phyloP scores from a whole-genome alignment of 2,797 vertebrate genomes.

The Neosalanx taihuensis region DNA sequence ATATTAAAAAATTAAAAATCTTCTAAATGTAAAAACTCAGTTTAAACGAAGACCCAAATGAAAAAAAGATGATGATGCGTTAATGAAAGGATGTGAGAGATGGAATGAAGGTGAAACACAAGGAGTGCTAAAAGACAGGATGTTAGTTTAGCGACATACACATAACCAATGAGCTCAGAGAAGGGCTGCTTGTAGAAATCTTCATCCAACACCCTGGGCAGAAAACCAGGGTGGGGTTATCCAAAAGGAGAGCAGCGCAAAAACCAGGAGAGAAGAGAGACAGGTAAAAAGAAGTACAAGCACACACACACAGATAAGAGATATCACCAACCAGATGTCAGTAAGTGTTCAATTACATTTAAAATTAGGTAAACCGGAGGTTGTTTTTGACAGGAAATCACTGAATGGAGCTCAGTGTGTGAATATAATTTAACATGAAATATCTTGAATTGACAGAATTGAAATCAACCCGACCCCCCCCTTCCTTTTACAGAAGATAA shows the following conservation, averaged over 20 bases:
- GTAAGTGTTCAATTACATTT: background rate
- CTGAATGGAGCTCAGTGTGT: background rate
- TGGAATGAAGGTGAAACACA: constrained; percentile 35
- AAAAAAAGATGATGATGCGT: constrained; percentile 28
- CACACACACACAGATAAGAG: constrained; percentile 39
- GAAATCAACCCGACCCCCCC: background rate
- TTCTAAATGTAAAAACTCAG: background rate
- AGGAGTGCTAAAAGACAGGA: constrained; percentile 41
- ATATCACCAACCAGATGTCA: background rate
- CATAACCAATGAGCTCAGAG: constrained; percentile 99
- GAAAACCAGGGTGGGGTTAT: constrained; percentile 77
- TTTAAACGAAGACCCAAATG: constrained; percentile 3
- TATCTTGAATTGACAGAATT: background rate
- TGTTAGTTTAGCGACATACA: constrained; percentile 99
- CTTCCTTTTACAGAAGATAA: constrained; percentile 1
- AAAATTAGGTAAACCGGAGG: background rate
- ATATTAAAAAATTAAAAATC: background rate
- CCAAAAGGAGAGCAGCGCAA: constrained; percentile 86
- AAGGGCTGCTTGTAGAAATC: constrained; percentile 99
- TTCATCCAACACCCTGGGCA: constrained; percentile 95
- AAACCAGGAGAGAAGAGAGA: constrained; percentile 76
- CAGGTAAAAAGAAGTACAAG: constrained; percentile 77
- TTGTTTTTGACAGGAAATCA: background rate
- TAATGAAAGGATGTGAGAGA: constrained; percentile 28
- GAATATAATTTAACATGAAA: no score